A percentile compares a stretch with the other conserved stretches of the same genome.
These are phyloP conservation scores for Eupithecia exiguata DNA, from an alignment of 2,888 invertebrate species.

Conservation along the genomic window DNA sequence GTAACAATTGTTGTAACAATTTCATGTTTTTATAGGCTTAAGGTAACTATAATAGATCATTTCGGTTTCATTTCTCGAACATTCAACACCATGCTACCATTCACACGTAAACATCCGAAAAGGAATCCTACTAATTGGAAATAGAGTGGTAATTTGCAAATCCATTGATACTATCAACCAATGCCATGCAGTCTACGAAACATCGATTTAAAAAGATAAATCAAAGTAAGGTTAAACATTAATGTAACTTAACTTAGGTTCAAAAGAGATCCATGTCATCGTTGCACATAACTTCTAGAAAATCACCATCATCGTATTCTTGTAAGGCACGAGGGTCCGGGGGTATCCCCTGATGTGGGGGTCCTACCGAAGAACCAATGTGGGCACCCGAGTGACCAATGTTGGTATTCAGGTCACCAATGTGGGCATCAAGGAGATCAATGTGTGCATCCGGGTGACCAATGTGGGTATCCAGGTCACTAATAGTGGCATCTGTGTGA, in stretches of 20 bases:
- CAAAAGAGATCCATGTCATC: conserved; percentile 89
- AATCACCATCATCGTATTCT: conserved; percentile 86
- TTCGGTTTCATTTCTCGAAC: background rate
- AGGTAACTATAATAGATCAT: background rate
- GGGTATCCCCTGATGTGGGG: background rate
- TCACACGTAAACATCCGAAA: background rate
- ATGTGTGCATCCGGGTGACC: background rate
- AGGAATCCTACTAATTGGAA: background rate
- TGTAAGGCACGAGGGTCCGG: conserved; percentile 61
- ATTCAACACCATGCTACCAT: background rate
- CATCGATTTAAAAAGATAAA: background rate
- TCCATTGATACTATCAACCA: background rate
- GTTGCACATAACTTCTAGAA: conserved; percentile 87
- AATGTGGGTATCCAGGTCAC: conserved; percentile 26
- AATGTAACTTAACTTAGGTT: conserved; percentile 10
- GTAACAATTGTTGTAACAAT: background rate
- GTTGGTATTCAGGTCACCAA: background rate
- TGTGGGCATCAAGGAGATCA: background rate
- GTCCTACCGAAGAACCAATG: background rate
- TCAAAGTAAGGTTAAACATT: conserved; percentile 4
- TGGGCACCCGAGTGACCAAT: background rate
- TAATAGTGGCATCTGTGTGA: conserved; percentile 26
- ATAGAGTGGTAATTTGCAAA: background rate
- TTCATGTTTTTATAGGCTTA: no score
- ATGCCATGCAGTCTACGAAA: background rate